A percentile compares a stretch with the other conserved stretches of the same genome.
Evolutionary conservation across 2,797 vertebrate genomes (phyloP).

Genomic region (Catharus ustulatus): DNA sequence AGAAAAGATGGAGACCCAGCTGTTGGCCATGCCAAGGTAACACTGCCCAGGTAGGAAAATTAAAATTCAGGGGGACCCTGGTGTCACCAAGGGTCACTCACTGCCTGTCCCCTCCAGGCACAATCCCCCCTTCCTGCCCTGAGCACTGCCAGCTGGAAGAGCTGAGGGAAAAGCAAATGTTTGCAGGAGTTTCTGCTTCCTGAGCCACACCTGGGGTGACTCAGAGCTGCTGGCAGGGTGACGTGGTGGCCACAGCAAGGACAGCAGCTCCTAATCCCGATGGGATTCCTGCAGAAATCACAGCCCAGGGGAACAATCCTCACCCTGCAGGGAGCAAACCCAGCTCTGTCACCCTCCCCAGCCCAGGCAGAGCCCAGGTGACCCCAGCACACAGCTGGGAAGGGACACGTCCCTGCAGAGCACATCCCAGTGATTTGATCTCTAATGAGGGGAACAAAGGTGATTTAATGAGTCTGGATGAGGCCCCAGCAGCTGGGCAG

Average conservation of each 20-base stretch:
- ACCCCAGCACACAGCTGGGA: accelerated
- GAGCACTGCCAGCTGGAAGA: accelerated
- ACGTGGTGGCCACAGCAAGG: accelerated
- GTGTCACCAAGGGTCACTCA: not conserved
- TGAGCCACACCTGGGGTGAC: not conserved
- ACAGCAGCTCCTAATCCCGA: accelerated
- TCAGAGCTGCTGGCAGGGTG: not conserved
- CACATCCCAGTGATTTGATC: accelerated
- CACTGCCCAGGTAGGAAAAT: accelerated
- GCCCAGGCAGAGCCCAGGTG: not conserved
- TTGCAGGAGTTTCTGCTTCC: not conserved
- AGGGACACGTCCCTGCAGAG: not conserved
- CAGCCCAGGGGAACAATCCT: not conserved
- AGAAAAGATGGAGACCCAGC: not conserved
- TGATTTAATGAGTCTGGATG: accelerated
- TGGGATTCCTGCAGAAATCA: accelerated
- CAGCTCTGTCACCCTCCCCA: not conserved
- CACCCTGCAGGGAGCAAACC: not conserved
- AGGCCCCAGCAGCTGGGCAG: not conserved
- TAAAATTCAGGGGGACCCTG: not conserved
- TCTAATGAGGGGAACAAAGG: not conserved
- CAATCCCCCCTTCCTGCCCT: not conserved
- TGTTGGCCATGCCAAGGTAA: accelerated
- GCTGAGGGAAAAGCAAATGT: not conserved
- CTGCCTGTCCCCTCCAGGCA: not conserved